Conservation (phyloP, 1,140 invertebrate species). For the Zaprionus davidi region DNA sequence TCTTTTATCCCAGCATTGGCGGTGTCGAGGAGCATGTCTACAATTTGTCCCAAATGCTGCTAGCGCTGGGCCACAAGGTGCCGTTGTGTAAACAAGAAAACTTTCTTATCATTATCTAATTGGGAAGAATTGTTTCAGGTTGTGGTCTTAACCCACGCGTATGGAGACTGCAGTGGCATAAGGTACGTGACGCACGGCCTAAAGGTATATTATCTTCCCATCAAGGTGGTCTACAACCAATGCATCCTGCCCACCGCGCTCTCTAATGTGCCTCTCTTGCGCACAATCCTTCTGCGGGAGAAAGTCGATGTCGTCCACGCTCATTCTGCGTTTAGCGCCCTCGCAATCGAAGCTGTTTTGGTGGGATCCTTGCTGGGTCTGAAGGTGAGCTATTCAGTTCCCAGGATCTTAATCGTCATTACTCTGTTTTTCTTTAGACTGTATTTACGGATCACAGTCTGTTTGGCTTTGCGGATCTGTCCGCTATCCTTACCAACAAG, state of each 20-base stretch:
- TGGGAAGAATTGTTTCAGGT: constrained; percentile 60
- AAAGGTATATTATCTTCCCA: constrained; percentile 99
- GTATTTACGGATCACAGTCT: constrained; percentile 99
- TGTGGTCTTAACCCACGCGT: constrained; percentile 97
- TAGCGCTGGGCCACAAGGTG: constrained; percentile 97
- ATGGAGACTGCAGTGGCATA: constrained; percentile 90
- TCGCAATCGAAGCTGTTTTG: constrained; percentile 98
- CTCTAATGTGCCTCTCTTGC: constrained; percentile 94
- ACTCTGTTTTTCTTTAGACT: constrained; percentile 86
- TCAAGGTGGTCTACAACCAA: constrained; percentile 97
- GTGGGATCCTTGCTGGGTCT: constrained; percentile 95
- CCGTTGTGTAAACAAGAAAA: not conserved
- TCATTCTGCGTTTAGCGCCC: constrained; percentile 98
- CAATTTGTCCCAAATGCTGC: constrained; percentile 97
- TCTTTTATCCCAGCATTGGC: constrained; percentile 99
- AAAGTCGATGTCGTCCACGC: constrained; percentile 97
- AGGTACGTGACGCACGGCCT: constrained; percentile 97
- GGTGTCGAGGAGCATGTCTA: constrained; percentile 99
- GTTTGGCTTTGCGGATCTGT: constrained; percentile 99
- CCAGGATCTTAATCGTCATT: not conserved
- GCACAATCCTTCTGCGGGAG: constrained; percentile 97
- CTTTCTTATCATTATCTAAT: not conserved
- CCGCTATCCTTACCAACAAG: constrained; percentile 99
- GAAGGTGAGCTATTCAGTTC: constrained; percentile 85
- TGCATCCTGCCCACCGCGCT: constrained; percentile 97